Base-by-base conservation (phyloP, 2,888 invertebrate species). In the Coelopa pilipes region DNA sequence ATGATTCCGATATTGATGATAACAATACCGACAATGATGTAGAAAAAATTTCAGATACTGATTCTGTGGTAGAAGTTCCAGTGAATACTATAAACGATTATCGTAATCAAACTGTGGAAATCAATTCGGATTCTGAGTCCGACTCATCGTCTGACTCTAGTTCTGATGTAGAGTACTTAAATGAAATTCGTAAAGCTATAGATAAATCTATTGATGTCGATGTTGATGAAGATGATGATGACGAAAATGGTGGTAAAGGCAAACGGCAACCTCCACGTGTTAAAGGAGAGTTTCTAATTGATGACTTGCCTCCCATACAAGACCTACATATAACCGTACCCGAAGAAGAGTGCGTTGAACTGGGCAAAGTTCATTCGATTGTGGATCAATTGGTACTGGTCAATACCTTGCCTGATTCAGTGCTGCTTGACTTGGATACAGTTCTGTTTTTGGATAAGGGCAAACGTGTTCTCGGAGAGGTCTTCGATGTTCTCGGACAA, bases 401-500 rank as follows among this genome's bases (percentile, higher is more conserved):
- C 0, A 81, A 78, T 72, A 82, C 94, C 12, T 88, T 92, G 69
- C 91, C 92, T 13, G 91, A 91, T 73, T 92, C 92, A 19, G 93
- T 95, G 65, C 92, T 96, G 0, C 90, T 97, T 72, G 93, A 97
- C 88, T 87, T 96, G 78, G 97, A 97, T 77, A 94, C 95, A 0
- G 91, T 97, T 15, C 88, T 98, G 71, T 98, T 98, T 86, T 84
- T 96, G 75, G 93, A 96, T 15, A 91, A 92, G 79, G 94, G 95
- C 4, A 91, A 92, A 76, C 90, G 91, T 79, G 90, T 94, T 12
- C 87, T 96, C 5, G 86, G 86, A 0, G 91, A 92, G 85, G 92
- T 98, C 67, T 96, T 95, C 87, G 98, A 98, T 89, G 96, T 97
- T 0, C 93, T 98, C 84, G 98, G 98, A 15, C 94, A 92, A 68